Conservation (phyloP, 1,140 invertebrate species). For the Pseudomyrmex concolor region DNA sequence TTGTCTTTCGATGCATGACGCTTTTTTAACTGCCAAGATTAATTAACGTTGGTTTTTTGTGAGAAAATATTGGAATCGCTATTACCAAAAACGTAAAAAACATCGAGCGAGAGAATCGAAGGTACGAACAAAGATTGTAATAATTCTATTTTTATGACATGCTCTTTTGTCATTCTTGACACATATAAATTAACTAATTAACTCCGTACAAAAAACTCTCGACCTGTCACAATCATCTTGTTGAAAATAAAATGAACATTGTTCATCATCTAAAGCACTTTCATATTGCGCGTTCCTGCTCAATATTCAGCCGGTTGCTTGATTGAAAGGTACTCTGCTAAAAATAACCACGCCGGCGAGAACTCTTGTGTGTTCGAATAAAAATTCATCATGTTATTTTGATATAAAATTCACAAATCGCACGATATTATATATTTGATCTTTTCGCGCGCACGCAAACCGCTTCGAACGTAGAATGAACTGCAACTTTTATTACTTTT, state of each 20-base stretch:
- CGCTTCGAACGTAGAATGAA: background rate
- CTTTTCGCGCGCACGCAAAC: slow-evolving; percentile 28
- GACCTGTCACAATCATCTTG: slow-evolving; percentile 39
- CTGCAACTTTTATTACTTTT: slow-evolving; percentile 16
- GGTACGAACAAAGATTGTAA: background rate
- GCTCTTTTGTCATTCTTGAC: too few species aligned
- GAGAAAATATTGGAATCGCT: slow-evolving; percentile 29
- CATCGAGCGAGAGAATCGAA: slow-evolving; percentile 12
- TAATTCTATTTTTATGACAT: too few species aligned
- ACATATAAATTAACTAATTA: background rate
- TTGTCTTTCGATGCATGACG: slow-evolving; percentile 45
- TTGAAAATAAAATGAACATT: slow-evolving; percentile 47
- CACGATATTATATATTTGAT: background rate
- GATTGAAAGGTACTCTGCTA: slow-evolving; percentile 52
- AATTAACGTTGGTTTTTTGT: slow-evolving; percentile 43
- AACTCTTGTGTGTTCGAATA: slow-evolving; percentile 6
- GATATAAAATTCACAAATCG: slow-evolving; percentile 27
- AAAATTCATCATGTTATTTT: slow-evolving; percentile 44
- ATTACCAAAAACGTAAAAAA: slow-evolving; percentile 29
- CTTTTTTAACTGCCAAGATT: slow-evolving; percentile 38
- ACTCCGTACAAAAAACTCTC: background rate
- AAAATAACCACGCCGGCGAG: slow-evolving; percentile 30
- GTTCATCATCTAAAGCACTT: slow-evolving; percentile 14
- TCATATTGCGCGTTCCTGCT: slow-evolving; percentile 29
- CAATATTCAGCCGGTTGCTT: slow-evolving; percentile 38